Conservation (phyloP, 2,113 vertebrate species). For the Pterocles gutturalis region DNA sequence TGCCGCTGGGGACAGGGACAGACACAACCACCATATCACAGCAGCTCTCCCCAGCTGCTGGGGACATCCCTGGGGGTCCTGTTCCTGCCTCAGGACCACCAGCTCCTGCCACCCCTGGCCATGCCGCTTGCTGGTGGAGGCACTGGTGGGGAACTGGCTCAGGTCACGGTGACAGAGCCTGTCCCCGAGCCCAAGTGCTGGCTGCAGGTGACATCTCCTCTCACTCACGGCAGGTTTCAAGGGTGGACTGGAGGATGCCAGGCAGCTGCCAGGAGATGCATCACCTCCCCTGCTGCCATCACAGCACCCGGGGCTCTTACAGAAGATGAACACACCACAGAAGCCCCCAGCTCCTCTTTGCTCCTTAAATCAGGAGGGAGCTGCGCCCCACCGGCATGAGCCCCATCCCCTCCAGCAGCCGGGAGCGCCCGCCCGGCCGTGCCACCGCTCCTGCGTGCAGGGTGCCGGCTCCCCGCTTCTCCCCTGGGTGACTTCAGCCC, state of each 20-base stretch:
- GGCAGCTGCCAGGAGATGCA: background rate
- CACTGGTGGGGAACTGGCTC: background rate
- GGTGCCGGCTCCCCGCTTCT: background rate
- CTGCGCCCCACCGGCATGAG: accelerated
- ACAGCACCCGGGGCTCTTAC: background rate
- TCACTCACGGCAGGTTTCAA: background rate
- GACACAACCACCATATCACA: background rate
- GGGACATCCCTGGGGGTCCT: background rate
- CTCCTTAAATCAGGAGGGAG: background rate
- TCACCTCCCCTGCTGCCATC: background rate
- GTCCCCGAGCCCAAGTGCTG: accelerated
- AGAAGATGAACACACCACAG: background rate
- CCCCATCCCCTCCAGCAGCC: background rate
- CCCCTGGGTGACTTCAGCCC: background rate
- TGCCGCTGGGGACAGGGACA: background rate
- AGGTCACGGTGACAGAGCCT: accelerated
- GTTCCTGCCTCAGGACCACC: background rate
- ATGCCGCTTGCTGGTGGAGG: accelerated
- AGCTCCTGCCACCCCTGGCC: background rate
- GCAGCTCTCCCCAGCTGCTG: background rate
- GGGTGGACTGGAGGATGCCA: background rate
- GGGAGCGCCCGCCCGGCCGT: background rate
- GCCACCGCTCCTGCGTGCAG: background rate
- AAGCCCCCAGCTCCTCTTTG: background rate
- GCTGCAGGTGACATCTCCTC: background rate